Conservation (phyloP, 2,797 vertebrate species). For the Champsocephalus esox region DNA sequence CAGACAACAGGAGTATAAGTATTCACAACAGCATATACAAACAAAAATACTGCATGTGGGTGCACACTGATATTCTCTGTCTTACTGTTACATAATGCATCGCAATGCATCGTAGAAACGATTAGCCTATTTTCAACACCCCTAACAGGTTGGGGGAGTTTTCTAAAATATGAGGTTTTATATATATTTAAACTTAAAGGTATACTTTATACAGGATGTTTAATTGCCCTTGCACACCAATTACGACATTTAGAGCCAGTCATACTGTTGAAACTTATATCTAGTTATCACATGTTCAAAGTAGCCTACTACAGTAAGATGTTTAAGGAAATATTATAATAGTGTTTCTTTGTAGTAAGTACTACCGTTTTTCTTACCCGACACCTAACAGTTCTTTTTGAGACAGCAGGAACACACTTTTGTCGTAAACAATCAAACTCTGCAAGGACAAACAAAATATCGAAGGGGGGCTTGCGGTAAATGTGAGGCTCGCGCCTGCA, state of each 20-base stretch:
- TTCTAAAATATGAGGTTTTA: not conserved
- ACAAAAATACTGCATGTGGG: too few relatives aligned
- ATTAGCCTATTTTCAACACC: too few relatives aligned
- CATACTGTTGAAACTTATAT: not conserved
- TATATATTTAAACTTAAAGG: not conserved
- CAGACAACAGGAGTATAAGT: too few relatives aligned
- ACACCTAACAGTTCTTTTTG: not conserved
- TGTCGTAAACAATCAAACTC: not conserved
- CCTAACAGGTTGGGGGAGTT: not conserved
- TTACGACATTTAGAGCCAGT: not conserved
- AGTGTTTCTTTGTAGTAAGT: not conserved
- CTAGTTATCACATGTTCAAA: not conserved
- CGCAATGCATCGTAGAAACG: too few relatives aligned
- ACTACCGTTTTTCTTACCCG: not conserved
- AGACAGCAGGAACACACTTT: not conserved
- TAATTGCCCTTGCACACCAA: not conserved
- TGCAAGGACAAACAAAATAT: not conserved
- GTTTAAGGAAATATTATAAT: conserved; percentile 6
- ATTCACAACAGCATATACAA: too few relatives aligned
- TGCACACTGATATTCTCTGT: too few relatives aligned
- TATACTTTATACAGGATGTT: not conserved
- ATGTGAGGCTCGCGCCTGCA: not conserved
- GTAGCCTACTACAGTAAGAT: too few relatives aligned
- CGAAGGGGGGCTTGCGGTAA: too few relatives aligned
- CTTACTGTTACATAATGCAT: too few relatives aligned